Percentiles rank a stretch among this genome's conserved stretches.
phyloP scores from a whole-genome alignment of 1,140 invertebrate species.

The Trialeurodes vaporariorum region DNA sequence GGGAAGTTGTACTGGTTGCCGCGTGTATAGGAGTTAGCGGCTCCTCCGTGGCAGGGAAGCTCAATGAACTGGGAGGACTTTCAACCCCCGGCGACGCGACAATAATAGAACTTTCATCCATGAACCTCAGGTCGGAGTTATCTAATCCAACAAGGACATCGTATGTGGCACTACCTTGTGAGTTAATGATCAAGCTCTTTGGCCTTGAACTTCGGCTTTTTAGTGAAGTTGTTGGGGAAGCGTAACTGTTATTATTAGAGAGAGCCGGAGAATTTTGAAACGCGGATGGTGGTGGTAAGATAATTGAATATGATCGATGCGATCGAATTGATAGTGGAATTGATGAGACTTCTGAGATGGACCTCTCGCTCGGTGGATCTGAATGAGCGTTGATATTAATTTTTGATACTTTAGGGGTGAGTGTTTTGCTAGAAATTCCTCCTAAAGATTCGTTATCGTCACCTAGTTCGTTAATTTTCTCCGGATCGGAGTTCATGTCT shows the following conservation, averaged over 20 bases:
- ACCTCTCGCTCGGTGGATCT: slow-evolving; percentile 16
- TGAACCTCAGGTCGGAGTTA: slow-evolving; percentile 66
- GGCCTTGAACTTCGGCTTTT: slow-evolving; percentile 39
- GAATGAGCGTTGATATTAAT: background rate
- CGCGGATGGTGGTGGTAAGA: background rate
- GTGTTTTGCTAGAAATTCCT: slow-evolving; percentile 31
- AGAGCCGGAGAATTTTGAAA: background rate
- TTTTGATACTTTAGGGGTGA: slow-evolving; percentile 30
- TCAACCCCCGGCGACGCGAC: slow-evolving; percentile 60
- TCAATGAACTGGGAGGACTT: slow-evolving; percentile 53
- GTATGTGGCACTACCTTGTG: slow-evolving; percentile 40
- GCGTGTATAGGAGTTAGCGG: slow-evolving; percentile 34
- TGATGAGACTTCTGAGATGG: slow-evolving; percentile 31
- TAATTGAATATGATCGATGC: slow-evolving; percentile 16
- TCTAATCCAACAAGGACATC: slow-evolving; percentile 65
- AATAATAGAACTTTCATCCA: slow-evolving; percentile 82
- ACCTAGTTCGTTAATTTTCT: too few relatives aligned
- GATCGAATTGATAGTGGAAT: slow-evolving; percentile 30
- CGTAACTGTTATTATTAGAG: background rate
- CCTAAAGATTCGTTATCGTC: background rate
- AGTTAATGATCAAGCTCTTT: slow-evolving; percentile 40
- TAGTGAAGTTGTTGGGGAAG: slow-evolving; percentile 36
- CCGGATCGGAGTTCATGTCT: background rate
- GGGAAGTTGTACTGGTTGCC: slow-evolving; percentile 38
- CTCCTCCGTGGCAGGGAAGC: slow-evolving; percentile 32